Conservation (phyloP, 2,888 invertebrate genomes). For the Taenaris catops region DNA sequence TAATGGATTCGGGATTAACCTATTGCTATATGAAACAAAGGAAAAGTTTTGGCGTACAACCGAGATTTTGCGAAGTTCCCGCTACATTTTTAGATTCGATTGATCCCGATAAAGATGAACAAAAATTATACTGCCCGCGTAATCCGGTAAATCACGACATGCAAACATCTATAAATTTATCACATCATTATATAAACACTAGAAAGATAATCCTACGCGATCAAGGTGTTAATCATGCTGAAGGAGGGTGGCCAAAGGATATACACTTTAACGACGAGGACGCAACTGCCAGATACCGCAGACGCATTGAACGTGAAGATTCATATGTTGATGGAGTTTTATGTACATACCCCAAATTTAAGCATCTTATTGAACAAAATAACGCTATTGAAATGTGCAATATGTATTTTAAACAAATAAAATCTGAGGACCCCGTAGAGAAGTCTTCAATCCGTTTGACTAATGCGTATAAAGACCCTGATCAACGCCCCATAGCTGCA, state of each 20-base stretch:
- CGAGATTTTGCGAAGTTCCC: conserved; percentile 51
- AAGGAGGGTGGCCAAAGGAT: conserved; percentile 92
- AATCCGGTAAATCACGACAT: conserved; percentile 63
- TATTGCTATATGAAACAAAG: conserved; percentile 57
- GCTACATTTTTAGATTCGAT: conserved; percentile 46
- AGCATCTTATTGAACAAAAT: conserved; percentile 84
- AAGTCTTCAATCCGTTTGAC: conserved; percentile 72
- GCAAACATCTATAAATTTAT: conserved; percentile 45
- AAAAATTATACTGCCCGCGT: conserved; percentile 50
- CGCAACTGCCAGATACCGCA: conserved; percentile 83
- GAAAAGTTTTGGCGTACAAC: conserved; percentile 60
- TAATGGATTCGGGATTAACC: conserved; percentile 19
- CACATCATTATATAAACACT: conserved; percentile 77
- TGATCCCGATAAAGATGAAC: conserved; percentile 39
- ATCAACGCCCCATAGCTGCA: conserved; percentile 65
- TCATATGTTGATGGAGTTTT: conserved; percentile 82
- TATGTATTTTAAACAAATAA: conserved; percentile 82
- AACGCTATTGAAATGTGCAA: conserved; percentile 88
- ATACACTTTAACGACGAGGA: conserved; percentile 81
- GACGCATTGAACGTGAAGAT: conserved; percentile 89
- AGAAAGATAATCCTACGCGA: conserved; percentile 60
- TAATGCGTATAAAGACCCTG: conserved; percentile 82
- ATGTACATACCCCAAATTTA: conserved; percentile 69
- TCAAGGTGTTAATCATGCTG: conserved; percentile 83
- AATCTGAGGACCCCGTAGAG: conserved; percentile 60